Base-by-base conservation (phyloP, 2,888 invertebrate species). In the Xanthia togata region DNA sequence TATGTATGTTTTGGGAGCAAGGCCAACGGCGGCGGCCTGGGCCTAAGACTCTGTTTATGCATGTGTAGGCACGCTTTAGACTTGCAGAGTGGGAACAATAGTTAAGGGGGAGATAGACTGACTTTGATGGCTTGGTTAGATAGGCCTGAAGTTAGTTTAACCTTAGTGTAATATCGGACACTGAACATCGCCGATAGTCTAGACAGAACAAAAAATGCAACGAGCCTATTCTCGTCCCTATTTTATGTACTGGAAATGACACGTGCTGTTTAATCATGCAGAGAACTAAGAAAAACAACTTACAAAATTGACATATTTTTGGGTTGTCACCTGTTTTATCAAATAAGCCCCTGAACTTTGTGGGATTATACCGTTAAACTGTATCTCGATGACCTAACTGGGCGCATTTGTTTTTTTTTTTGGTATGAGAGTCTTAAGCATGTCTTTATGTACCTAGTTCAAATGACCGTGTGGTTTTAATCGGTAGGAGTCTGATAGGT, bases 1-100 rank as follows among this genome's bases (percentile, higher is more conserved):
- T 85, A 85, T 85, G 82, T 85, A 82, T 82, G 64, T 78, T 71
- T 78, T 57, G 31, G 41, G 78, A 78, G 63, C 72, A 83, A 83
- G 82, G 78, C 71, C 81, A 65, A n/a, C n/a, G n/a, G n/a, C n/a
- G 65, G 9, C 72, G 38, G 31, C 44, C 64, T 23, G 63, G 17
- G 63, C 65, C 75, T 75, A 79, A 83, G 72, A 82, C 60, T 78
- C 78, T 70, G 74, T 78, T 74, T 79, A 83, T 86, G 83, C 86
- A 86, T 83, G 83, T 86, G 72, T 73, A 68, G 63, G 59, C 83
- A 79, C 83, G 83, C 70, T 38, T 77, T 41, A 82, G 68, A 78
- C 86, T 82, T 82, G 73, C 78, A 78, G 62, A 82, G 73, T 70
- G 50, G 47, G 31, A 62, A 73, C 77, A 69, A 73, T 65, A 35